These are phyloP conservation scores for Cryptotermes secundus DNA, from an alignment of 1,140 invertebrate species.

Conservation along the genomic window DNA sequence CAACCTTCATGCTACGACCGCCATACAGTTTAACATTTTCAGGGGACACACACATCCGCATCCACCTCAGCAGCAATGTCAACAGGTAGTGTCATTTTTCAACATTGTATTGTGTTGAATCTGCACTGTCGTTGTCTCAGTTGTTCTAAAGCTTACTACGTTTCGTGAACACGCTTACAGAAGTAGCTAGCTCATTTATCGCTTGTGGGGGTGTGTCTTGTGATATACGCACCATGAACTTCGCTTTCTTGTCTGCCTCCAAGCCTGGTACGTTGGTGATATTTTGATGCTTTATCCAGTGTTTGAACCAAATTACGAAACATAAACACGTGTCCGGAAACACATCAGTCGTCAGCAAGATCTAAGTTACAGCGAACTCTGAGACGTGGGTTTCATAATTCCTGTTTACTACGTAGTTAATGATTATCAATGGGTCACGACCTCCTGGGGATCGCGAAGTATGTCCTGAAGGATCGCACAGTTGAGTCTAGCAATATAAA, in stretches of 20 bases:
- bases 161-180: background rate
- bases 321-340: too few species aligned
- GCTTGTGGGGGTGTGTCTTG: background rate
- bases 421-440: too few species aligned
- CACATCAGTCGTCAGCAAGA: background rate
- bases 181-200: background rate
- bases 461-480: too few species aligned
- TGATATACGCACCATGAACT: background rate
- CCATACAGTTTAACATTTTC: background rate
- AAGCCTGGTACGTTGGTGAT: background rate
- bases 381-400: too few species aligned
- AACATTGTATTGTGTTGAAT: too few species aligned
- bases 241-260: background rate
- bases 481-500: too few species aligned
- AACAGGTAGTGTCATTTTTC: background rate
- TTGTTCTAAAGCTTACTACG: background rate
- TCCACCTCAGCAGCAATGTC: background rate
- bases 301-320: background rate
- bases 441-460: too few species aligned
- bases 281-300: background rate
- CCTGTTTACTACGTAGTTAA: too few species aligned
- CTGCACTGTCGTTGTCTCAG: background rate
- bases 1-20: background rate
- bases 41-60: background rate
- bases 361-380: background rate